These are phyloP conservation scores for Phaonia tiefii DNA, from an alignment of 2,888 invertebrate genomes.

Conservation along the genomic window DNA sequence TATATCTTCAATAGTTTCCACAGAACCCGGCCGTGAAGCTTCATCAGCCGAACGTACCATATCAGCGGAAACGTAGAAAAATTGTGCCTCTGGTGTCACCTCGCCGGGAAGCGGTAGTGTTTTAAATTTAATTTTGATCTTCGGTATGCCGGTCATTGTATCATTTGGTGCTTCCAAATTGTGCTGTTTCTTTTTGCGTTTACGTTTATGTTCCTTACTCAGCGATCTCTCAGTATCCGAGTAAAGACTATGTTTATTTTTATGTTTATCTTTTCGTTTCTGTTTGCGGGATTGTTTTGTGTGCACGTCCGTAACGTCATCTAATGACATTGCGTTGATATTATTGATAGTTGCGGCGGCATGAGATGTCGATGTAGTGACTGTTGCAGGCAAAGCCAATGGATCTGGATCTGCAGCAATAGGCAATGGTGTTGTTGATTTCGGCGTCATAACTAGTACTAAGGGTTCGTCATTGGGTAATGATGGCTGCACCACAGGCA, in stretches of 20 bases:
- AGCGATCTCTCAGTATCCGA: conserved; percentile 83
- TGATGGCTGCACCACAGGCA: conserved; percentile 52
- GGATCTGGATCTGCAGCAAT: conserved; percentile 62
- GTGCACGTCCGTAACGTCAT: conserved; percentile 71
- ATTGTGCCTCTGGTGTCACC: conserved; percentile 90
- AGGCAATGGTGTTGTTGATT: conserved; percentile 61
- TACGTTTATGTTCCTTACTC: conserved; percentile 89
- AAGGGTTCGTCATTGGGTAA: conserved; percentile 65
- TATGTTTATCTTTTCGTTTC: conserved; percentile 88
- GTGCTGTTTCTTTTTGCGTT: conserved; percentile 89
- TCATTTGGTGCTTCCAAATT: conserved; percentile 81
- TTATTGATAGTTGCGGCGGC: conserved; percentile 48
- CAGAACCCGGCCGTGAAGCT: conserved; percentile 79
- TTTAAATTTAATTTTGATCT: conserved; percentile 88
- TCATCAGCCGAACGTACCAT: conserved; percentile 79
- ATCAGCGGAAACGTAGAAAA: conserved; percentile 88
- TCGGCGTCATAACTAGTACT: conserved; percentile 60
- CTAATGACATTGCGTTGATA: conserved; percentile 68
- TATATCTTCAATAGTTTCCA: conserved; percentile 79
- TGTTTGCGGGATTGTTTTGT: conserved; percentile 82
- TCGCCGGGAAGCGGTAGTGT: conserved; percentile 81
- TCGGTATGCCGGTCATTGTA: conserved; percentile 83
- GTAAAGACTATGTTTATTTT: conserved; percentile 83
- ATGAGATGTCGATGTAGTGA: conserved; percentile 44
- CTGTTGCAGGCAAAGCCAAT: conserved; percentile 67